Conservation (phyloP, 2,797 vertebrate species). For the Dendrocincla fuliginosa region DNA sequence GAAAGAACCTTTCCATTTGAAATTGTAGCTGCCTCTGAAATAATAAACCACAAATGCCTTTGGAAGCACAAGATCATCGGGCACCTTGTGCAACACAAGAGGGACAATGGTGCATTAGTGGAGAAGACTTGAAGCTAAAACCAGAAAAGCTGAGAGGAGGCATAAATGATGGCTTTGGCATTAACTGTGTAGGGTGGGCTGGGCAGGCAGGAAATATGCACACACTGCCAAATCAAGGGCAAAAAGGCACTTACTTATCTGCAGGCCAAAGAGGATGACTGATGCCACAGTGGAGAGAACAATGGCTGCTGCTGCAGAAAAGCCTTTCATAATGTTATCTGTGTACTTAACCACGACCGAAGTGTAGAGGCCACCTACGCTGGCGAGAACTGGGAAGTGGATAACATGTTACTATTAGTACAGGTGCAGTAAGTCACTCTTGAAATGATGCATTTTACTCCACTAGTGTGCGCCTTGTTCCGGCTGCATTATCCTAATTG, state of each 20-base stretch:
- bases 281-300: conserved; percentile 94
- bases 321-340: conserved; percentile 99
- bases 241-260: conserved; percentile 88
- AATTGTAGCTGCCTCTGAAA: neutral
- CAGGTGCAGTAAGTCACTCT: neutral
- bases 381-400: conserved; percentile 85
- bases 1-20: neutral
- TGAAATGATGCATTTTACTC: neutral
- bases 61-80: neutral
- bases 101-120: rapidly evolving
- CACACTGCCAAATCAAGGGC: neutral
- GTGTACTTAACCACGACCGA: conserved; percentile 98
- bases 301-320: conserved; percentile 95
- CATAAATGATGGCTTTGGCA: neutral
- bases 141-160: neutral
- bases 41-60: neutral
- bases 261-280: conserved; percentile 90
- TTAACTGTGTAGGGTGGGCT: neutral
- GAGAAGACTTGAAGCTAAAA: neutral
- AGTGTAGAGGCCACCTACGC: conserved; percentile 94
- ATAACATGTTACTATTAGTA: neutral
- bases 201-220: neutral
- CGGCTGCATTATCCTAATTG: neutral
- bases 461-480: neutral
- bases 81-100: neutral